Evolutionary conservation across 2,797 vertebrate genomes (phyloP).

Genomic region (Onychomys leucogaster): DNA sequence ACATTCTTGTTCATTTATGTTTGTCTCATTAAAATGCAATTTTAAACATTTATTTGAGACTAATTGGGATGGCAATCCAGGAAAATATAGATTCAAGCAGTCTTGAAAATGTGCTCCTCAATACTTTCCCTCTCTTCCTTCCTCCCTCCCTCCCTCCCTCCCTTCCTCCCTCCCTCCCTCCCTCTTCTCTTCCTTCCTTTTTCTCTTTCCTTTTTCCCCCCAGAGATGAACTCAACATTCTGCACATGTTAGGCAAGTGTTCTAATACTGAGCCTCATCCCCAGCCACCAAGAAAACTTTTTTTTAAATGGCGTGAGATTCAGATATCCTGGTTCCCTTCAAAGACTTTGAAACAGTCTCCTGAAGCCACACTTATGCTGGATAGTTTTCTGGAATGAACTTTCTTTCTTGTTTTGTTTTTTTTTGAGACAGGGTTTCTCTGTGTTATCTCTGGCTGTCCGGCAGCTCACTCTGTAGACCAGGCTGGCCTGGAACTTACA

Average conservation of each 20-base stretch:
- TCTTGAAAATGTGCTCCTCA: neutral
- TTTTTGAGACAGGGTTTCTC: neutral
- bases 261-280: neutral
- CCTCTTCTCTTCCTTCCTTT: no score
- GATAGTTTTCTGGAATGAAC: neutral
- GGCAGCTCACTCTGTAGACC: neutral
- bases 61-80: neutral
- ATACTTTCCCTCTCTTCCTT: rapidly evolving
- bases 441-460: neutral
- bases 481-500: neutral
- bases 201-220: neutral
- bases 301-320: neutral
- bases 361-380: neutral
- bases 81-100: constrained; percentile 1
- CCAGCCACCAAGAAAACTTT: neutral
- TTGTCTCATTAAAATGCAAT: constrained; percentile 32
- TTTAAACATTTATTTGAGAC: neutral
- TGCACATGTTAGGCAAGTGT: neutral
- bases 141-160: rapidly evolving
- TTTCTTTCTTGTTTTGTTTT: neutral
- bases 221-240: neutral
- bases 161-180: rapidly evolving
- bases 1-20: constrained; percentile 6
- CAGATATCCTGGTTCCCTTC: constrained; percentile 31
- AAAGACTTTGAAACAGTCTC: constrained; percentile 2